These are phyloP conservation scores for Bombus pyrosoma DNA, from an alignment of 1,140 invertebrate genomes.

Conservation along the genomic window DNA sequence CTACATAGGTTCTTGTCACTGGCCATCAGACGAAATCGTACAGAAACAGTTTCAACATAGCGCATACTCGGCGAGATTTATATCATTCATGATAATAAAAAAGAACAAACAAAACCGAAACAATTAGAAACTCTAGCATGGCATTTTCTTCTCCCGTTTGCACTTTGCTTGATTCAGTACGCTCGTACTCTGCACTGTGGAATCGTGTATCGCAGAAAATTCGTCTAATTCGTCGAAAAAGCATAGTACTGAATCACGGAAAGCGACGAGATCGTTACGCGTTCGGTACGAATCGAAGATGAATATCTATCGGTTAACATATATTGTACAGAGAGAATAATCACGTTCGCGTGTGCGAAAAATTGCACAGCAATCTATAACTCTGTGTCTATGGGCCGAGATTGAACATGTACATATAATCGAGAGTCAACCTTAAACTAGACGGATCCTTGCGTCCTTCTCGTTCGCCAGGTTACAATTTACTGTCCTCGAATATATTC, in stretches of 20 bases:
- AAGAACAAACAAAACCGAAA: not conserved
- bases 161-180: not conserved
- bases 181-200: no score
- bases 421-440: conserved; percentile 10
- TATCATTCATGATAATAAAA: not conserved
- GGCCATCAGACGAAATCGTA: conserved; percentile 13
- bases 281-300: not conserved
- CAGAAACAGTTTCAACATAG: conserved; percentile 1
- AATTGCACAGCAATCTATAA: not conserved
- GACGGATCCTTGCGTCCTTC: conserved; percentile 24
- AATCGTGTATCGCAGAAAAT: not conserved
- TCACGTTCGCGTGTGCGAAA: not conserved
- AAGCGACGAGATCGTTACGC: not conserved
- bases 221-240: not conserved
- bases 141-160: not conserved
- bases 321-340: conserved; percentile 22
- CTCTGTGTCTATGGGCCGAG: not conserved
- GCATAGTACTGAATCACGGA: not conserved
- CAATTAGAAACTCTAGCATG: conserved; percentile 11
- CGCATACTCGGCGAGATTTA: not conserved
- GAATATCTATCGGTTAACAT: conserved; percentile 37
- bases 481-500: conserved; percentile 20
- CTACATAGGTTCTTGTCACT: conserved; percentile 21
- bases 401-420: not conserved
- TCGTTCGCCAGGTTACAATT: conserved; percentile 23